phyloP scores from a whole-genome alignment of 2,113 vertebrate species.

The Nannospalax galili region DNA sequence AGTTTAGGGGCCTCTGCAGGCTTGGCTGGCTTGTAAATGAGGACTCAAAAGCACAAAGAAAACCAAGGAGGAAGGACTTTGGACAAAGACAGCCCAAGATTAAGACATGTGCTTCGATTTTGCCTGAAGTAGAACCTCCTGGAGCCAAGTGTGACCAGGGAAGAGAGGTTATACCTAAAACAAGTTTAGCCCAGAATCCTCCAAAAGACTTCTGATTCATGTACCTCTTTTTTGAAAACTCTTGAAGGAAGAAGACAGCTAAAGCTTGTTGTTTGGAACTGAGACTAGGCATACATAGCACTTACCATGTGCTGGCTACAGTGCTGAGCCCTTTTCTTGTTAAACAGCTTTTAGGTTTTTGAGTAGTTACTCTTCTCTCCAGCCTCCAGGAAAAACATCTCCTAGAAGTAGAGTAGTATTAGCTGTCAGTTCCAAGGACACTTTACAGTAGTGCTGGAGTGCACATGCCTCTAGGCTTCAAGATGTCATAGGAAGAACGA shows the following conservation, averaged over 20 bases:
- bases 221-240: too few species aligned
- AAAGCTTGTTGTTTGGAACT: too few species aligned
- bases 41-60: background rate
- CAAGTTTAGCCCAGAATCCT: background rate
- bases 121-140: background rate
- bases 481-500: background rate
- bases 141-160: too few species aligned
- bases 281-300: too few species aligned
- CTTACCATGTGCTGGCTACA: rapidly evolving
- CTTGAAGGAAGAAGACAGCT: background rate
- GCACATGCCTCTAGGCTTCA: background rate
- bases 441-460: background rate
- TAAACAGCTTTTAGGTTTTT: background rate
- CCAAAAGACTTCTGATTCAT: too few species aligned
- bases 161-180: background rate
- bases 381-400: background rate
- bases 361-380: background rate
- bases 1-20: background rate
- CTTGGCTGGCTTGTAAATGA: too few species aligned
- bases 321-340: background rate
- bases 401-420: background rate
- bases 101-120: background rate
- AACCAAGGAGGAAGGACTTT: too few species aligned
- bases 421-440: background rate
- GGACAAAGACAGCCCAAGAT: background rate